Base-by-base conservation (phyloP, 1,140 invertebrate genomes). In the Reticulitermes speratus region DNA sequence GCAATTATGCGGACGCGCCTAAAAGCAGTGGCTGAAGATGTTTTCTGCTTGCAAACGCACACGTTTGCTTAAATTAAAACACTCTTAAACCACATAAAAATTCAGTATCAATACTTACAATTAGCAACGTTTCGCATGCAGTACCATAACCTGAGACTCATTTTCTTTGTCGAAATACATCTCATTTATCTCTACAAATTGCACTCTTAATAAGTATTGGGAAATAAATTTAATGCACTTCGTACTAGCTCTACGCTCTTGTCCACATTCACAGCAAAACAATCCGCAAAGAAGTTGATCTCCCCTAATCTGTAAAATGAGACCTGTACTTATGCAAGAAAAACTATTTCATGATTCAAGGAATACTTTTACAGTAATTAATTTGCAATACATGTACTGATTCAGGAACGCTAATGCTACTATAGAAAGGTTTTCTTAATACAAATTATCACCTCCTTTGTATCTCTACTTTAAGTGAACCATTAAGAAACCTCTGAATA, bases 401-500 rank as follows among this genome's bases (percentile, higher is more conserved):
- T n/a, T 75, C 65, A 75, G n/a, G 25, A 12, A 75, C n/a, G n/a
- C n/a, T 75, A 75, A 30, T 30, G 25, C 65, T 30, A 75, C 65
- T 30, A 7, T 75, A 75, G n/a, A 75, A 75, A 75, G 25, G n/a
- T 75, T 55, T 25, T 75, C 65, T 75, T 75, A 75, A 75, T 75
- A 75, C 25, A 75, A n/a, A 30, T 75, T 75, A 75, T 75, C 65
- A 30, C 65, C 11, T n/a, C 8, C n/a, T 75, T 75, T 2, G 65
- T n/a, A 75, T 25, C 25, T 75, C 25, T 0, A 5, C 52, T 75
- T 75, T 75, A 75, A 75, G 65, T 75, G 9, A 75, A 30, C 65
- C 65, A 75, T 75, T 75, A 75, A 75, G 65, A 75, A 55, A 75
- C 65, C 14, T 75, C 65, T 75, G 65, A 75, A 75, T 75, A 75